Base-by-base conservation (phyloP, 2,113 vertebrate genomes). In the Myotis lucifugus region DNA sequence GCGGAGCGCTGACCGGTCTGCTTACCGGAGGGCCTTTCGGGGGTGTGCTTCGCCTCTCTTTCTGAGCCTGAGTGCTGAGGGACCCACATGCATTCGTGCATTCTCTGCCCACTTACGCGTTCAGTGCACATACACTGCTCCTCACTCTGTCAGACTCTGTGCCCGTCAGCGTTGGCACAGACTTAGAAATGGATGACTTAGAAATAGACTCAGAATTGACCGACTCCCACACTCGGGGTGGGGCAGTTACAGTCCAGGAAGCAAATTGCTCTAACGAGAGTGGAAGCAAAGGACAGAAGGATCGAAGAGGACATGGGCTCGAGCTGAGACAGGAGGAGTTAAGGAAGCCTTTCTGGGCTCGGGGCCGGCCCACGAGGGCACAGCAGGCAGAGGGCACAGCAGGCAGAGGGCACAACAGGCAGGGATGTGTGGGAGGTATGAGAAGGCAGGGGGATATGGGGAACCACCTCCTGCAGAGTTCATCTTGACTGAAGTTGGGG, bases 151-250 rank as follows among this genome's bases (percentile, higher is more conserved):
- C 32, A 74, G 48, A 34, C 13, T n/a, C 81, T 25, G 14, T 27
- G 70, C 76, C 21, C 1, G 37, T 88, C 64, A 13, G 0, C 2
- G 17, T 7, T 72, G 73, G 76, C 85, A 32, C 8, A 18, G 83
- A 77, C 78, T 92, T 78, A 90, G 90, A 88, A 64, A 29, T 4
- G 17, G 64, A 23, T 69, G 78, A 77, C 78, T 92, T 78, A 90
- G 90, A 88, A 66, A 29, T 37, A 27, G 64, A 85, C n/a, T 74
- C 48, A 50, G 66, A 37, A 42, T 34, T 29, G 61, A 86, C 74
- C 0, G 0, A 56, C 64, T 64, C n/a, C 61, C 73, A 77, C 37
- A 87, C 10, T 50, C 0, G 34, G 19, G 85, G 34, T 32, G 23
- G 50, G 61, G 37, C 2, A 29, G 48, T 25, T 37, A 27, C 6